These are phyloP conservation scores for Saccostrea cuccullata DNA, from an alignment of 1,140 invertebrate species.

Conservation along the genomic window DNA sequence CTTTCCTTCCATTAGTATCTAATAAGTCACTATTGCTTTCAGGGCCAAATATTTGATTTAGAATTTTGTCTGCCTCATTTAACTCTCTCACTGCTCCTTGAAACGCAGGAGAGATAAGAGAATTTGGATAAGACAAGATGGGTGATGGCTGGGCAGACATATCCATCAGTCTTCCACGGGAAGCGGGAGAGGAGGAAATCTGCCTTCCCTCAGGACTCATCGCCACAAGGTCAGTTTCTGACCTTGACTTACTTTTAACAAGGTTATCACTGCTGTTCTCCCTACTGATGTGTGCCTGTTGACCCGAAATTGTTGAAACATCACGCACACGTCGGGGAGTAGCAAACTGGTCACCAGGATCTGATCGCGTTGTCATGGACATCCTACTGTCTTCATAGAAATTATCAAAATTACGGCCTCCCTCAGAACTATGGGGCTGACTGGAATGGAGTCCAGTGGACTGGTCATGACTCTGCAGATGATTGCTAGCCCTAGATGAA, in stretches of 20 bases:
- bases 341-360: slow-evolving; percentile 54
- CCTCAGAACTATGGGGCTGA: neutral
- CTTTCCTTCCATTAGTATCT: neutral
- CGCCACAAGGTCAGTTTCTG: slow-evolving; percentile 43
- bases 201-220: slow-evolving; percentile 86
- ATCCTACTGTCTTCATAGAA: slow-evolving; percentile 27
- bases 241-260: slow-evolving; percentile 47
- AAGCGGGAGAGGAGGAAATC: slow-evolving; percentile 93
- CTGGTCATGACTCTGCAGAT: neutral
- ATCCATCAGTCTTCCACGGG: slow-evolving; percentile 51
- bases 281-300: neutral
- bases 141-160: slow-evolving; percentile 54
- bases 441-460: neutral
- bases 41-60: neutral
- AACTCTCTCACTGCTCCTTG: neutral
- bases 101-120: slow-evolving; percentile 41
- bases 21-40: neutral
- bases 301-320: slow-evolving; percentile 37
- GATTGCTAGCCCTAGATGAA: slow-evolving; percentile 2
- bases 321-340: slow-evolving; percentile 47
- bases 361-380: slow-evolving; percentile 52
- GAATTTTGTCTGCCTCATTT: slow-evolving; percentile 39
- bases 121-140: slow-evolving; percentile 50
- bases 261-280: slow-evolving; percentile 7
- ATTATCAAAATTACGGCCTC: neutral